Base-by-base conservation (phyloP, 2,888 invertebrate species). In the Theretra japonica region DNA sequence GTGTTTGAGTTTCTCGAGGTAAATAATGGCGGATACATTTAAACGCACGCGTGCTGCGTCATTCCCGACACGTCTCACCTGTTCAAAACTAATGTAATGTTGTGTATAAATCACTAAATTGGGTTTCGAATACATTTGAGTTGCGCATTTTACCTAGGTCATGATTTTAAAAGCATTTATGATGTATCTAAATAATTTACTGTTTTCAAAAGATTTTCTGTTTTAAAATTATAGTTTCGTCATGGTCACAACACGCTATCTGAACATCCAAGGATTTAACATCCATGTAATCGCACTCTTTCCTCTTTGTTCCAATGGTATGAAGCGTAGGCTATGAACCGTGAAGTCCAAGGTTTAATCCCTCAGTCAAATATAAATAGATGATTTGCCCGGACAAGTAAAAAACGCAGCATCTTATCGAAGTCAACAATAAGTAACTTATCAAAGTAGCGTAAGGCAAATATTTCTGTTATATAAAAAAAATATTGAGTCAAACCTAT, bases 41-140 rank as follows among this genome's bases (percentile, higher is more conserved):
- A 41, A 48, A 41, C 41, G 41, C n/a, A 65, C 65, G 17, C 41
- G 21, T 6, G 21, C 41, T 6, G 19, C 53, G 53, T 53, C 19
- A n/a, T 23, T 65, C 21, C 41, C 41, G 2, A 65, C 48, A 65
- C 65, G 15, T 25, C 48, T 48, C 48, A 65, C 41, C 65, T 65
- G 48, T 65, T 48, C 48, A 5, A 2, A 48, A 17, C 65, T 48
- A 65, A 65, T 65, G 65, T 48, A 65, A 48, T 17, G 65, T 65
- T 58, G 5, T 53, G n/a, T 48, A 41, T 65, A 65, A 65, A 65
- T 65, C 48, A 65, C 17, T 17, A 23, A 65, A 65, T 15, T 41
- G 48, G 65, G 48, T 48, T 48, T 48, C 48, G 23, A 41, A 65
- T 41, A 23, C 23, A 48, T 48, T 65, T 21, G 33, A 60, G 28